Evolutionary conservation across 1,140 invertebrate genomes (phyloP), one percentile per base, ranked within the genome.

Genomic region (Druon quercuslanigerum): DNA sequence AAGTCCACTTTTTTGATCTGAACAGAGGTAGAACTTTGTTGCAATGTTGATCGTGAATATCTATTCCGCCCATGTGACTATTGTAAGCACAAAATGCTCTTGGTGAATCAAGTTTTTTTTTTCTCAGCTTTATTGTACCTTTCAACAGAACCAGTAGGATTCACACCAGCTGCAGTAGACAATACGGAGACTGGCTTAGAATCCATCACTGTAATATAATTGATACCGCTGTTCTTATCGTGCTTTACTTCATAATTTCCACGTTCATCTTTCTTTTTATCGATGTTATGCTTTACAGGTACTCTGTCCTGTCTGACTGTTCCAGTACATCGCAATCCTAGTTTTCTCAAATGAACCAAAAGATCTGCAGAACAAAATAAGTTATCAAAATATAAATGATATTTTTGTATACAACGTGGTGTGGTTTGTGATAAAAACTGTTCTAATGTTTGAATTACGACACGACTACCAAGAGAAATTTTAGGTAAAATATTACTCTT

Each of bases 371-470:
- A 50, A 71, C 56, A 70, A 52, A 79, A 79, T 20, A 79, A 56
- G 52, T 79, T 73, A 50, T 75, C 78, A 71, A 75, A 79, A 52
- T 79, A 79, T n/a, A 73, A 19, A 51, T 79, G 74, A 50, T 75
- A 73, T 40, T 60, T 17, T 46, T 8, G 9, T 16, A 76, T 14
- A 57, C 76, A 73, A 50, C 25, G 52, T 14, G 56, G 71, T 12
- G 71, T 11, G 16, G 14, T 73, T 20, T 40, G 54, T 4, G 33
- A 0, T 14, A 73, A 40, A 2, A 79, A 46, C 46, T 56, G 1
- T 19, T 73, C 50, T 7, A 76, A 40, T 71, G 76, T 76, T 56
- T 73, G 33, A 17, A 79, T 12, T 46, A 76, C 74, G n/a, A 79
- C 72, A 17, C 75, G 54, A 54, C 73, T 75, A 51, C 72, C 72